These are phyloP conservation scores for Phalangium opilio DNA, from an alignment of 2,888 invertebrate genomes.

Conservation along the genomic window DNA sequence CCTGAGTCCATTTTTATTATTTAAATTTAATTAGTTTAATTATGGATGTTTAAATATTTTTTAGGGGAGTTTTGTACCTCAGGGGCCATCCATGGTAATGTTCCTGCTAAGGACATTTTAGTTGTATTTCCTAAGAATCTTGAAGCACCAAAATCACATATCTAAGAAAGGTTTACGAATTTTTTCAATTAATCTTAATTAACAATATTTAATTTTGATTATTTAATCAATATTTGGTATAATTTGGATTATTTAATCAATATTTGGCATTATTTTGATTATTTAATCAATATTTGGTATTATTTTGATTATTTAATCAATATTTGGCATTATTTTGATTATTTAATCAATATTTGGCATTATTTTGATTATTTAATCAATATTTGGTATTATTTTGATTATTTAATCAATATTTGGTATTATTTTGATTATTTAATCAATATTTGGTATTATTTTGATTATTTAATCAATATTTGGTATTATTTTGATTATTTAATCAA, in stretches of 20 bases:
- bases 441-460: too few species aligned
- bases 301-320: neutral
- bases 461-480: too few species aligned
- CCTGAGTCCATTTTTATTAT: constrained; percentile 22
- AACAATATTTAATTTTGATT: too few species aligned
- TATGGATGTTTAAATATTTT: constrained; percentile 1
- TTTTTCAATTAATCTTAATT: too few species aligned
- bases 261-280: neutral
- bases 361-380: too few species aligned
- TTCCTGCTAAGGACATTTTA: constrained; percentile 34
- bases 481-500: too few species aligned
- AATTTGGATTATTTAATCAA: neutral
- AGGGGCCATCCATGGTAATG: constrained; percentile 36
- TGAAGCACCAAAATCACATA: constrained; percentile 36
- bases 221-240: too few species aligned
- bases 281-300: neutral
- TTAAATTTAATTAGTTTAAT: neutral
- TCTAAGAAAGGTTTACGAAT: constrained; percentile 19
- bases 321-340: too few species aligned
- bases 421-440: too few species aligned
- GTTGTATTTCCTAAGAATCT: constrained; percentile 29
- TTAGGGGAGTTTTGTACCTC: constrained; percentile 25
- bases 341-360: too few species aligned
- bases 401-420: too few species aligned
- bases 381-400: too few species aligned